Base-by-base conservation (phyloP, 2,888 invertebrate species). In the Lottia gigantea region DNA sequence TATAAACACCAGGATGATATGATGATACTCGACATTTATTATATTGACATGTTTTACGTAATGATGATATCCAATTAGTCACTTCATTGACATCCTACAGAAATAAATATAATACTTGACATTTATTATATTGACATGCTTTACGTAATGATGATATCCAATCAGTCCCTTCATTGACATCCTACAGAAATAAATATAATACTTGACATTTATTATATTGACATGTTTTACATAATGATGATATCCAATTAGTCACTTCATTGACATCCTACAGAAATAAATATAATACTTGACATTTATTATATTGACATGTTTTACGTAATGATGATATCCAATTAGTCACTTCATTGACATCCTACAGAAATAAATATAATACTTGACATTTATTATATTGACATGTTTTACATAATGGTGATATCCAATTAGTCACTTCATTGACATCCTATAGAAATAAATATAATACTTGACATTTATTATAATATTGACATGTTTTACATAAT, bases 321-420 rank as follows among this genome's bases (percentile, higher is more conserved):
- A n/a, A n/a, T n/a, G n/a, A n/a, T n/a, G n/a, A n/a, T n/a, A n/a
- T n/a, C n/a, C n/a, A 80, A 82, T 63, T n/a, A n/a, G 76, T 76
- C 66, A 77, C 76, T 63, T 76, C 74, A 62, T 77, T 76, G 68
- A 75, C 80, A 12, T 77, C 77, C 1, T 80, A 80, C 2, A 81
- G 82, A 65, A 81, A 81, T 68, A 77, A 55, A 55, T 55, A 55
- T n/a, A 31, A 78, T n/a, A 78, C 72, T 6, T 77, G 73, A 19
- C 74, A 75, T 4, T 70, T 66, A 71, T 82, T 82, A 69, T 75
- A 75, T 61, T 80, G 76, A 66, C 77, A 76, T 14, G 78, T 81
- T 70, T 82, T 82, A 46, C 81, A 70, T 47, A 82, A 78, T 61
- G 80, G 78, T 4, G 82, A 82, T 15, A 82, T 79, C 82, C 82